Evolutionary conservation across 1,140 invertebrate genomes (phyloP).

Genomic region (honey bee (Apis mellifera)): DNA sequence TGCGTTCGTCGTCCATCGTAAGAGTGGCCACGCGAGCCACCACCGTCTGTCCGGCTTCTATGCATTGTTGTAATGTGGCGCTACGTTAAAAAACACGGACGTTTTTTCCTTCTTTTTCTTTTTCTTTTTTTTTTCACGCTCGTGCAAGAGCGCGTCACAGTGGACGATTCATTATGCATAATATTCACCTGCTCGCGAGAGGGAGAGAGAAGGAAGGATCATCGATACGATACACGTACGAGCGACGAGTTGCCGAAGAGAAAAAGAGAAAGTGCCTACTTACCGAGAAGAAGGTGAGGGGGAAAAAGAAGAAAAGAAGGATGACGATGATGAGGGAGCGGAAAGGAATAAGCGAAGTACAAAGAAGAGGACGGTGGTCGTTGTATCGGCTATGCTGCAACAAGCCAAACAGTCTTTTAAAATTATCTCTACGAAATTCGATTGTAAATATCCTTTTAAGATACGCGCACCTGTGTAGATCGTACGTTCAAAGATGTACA

Average conservation of each 20-base stretch:
- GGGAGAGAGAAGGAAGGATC: neutral
- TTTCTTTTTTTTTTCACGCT: too few species aligned
- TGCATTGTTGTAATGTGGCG: too few species aligned
- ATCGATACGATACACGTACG: slow-evolving; percentile 37
- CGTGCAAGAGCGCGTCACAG: slow-evolving; percentile 42
- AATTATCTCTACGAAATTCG: slow-evolving; percentile 62
- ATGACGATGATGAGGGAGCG: slow-evolving; percentile 32
- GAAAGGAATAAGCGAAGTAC: slow-evolving; percentile 7
- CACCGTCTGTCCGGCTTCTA: too few species aligned
- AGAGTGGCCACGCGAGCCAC: too few species aligned
- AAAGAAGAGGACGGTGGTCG: neutral
- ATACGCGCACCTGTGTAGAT: slow-evolving; percentile 57
- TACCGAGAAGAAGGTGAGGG: neutral
- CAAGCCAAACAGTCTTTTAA: slow-evolving; percentile 65
- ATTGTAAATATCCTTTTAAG: slow-evolving; percentile 67
- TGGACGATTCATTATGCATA: slow-evolving; percentile 67
- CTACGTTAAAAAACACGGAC: too few species aligned
- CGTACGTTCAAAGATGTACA: slow-evolving; percentile 22
- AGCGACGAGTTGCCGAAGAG: slow-evolving; percentile 43
- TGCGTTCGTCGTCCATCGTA: too few species aligned
- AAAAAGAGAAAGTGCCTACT: slow-evolving; percentile 39
- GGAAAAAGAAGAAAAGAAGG: slow-evolving; percentile 9
- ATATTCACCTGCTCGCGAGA: slow-evolving; percentile 63
- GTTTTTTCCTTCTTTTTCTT: too few species aligned
- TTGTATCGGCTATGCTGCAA: slow-evolving; percentile 37